phyloP scores from a whole-genome alignment of 1,140 invertebrate genomes.

The Zaprionus camerounensis region DNA sequence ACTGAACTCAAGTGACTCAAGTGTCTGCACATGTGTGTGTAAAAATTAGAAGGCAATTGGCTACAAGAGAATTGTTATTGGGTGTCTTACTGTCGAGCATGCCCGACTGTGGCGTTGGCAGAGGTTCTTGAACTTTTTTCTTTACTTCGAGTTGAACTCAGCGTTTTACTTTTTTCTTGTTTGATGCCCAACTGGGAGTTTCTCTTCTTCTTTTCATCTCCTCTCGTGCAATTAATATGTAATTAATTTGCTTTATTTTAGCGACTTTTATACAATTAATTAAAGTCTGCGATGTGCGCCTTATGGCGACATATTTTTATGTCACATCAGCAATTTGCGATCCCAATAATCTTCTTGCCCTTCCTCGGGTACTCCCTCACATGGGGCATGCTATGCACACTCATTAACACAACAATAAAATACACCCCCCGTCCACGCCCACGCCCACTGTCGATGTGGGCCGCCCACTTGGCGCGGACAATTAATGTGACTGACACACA shows the following conservation, averaged over 20 bases:
- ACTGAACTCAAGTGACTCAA: too few species aligned
- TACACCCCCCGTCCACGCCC: conserved; percentile 26
- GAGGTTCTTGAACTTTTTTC: too few species aligned
- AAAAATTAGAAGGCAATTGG: too few species aligned
- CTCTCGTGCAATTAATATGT: conserved; percentile 65
- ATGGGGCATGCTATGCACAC: conserved; percentile 62
- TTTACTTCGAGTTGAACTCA: too few species aligned
- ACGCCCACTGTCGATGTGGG: too few species aligned
- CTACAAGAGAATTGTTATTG: too few species aligned
- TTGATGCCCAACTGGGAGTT: not conserved
- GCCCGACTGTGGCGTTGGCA: too few species aligned
- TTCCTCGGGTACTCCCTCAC: not conserved
- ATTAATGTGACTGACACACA: conserved; percentile 82
- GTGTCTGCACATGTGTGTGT: too few species aligned
- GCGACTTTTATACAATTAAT: conserved; percentile 69
- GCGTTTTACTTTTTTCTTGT: not conserved
- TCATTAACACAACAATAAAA: conserved; percentile 82
- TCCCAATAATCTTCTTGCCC: not conserved
- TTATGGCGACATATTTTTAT: conserved; percentile 74
- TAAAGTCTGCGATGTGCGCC: conserved; percentile 45
- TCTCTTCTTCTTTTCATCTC: not conserved
- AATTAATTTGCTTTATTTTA: conserved; percentile 69
- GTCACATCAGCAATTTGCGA: conserved; percentile 77
- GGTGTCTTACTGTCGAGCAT: too few species aligned
- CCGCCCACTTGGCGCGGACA: conserved; percentile 53